Percentiles rank a stretch among this genome's conserved stretches.
These are phyloP conservation scores for Thinocorus orbignyianus DNA, from an alignment of 2,113 vertebrate species.

Conservation along the genomic window DNA sequence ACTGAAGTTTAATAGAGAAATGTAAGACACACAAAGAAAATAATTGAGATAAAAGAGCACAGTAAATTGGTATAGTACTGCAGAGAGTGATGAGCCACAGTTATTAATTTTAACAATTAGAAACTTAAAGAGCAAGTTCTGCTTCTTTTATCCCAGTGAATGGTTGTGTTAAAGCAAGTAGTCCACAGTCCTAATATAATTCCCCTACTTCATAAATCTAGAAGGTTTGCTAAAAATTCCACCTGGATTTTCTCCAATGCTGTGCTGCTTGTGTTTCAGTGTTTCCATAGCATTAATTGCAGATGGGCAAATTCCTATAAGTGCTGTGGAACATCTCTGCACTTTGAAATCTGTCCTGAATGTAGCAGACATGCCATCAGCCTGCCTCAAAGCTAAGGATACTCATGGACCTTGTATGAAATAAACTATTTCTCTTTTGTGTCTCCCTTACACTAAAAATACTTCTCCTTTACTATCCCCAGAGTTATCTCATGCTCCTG, in stretches of 20 bases:
- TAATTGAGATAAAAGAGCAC: conserved; percentile 55
- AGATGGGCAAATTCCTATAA: background rate
- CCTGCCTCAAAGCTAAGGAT: background rate
- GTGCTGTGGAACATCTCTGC: background rate
- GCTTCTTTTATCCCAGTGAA: background rate
- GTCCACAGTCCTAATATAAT: background rate
- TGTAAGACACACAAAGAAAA: conserved; percentile 27
- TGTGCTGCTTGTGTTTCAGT: background rate
- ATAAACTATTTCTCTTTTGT: background rate
- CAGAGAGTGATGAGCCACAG: conserved; percentile 3
- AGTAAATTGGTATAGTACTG: background rate
- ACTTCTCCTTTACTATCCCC: background rate
- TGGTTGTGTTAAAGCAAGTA: background rate
- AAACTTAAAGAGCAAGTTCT: conserved; percentile 24
- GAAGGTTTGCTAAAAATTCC: background rate
- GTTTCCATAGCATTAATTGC: background rate
- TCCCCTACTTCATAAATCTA: background rate
- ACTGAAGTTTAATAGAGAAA: conserved; percentile 58
- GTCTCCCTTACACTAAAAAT: background rate
- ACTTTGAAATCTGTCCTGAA: background rate
- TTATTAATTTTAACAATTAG: conserved; percentile 33
- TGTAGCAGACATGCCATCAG: background rate
- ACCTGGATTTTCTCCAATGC: background rate
- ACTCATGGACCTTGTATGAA: background rate
- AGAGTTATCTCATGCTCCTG: background rate